Evolutionary conservation across 2,888 invertebrate species (phyloP), one percentile per base, ranked within the genome.

Genomic region (Nemoura dubitans): DNA sequence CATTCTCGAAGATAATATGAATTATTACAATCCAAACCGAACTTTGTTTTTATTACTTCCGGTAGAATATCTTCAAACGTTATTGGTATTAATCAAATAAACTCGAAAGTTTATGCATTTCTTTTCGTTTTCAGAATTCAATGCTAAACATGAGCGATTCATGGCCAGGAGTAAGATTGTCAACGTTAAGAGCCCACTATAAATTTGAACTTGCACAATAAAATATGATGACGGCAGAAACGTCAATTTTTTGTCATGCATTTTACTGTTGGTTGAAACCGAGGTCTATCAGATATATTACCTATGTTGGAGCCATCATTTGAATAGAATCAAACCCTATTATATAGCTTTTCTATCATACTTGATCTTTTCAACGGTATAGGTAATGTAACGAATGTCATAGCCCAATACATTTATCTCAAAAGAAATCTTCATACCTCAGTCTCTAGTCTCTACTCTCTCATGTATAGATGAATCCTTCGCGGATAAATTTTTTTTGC

Each of bases 81-180:
- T 59, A 59, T 59, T 59, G 59, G 59, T 59, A 59, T 59, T 59
- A 59, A 59, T 59, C 59, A 59, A 59, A 59, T 59, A 59, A 59
- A 59, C 59, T 59, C 59, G 14, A 59, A 59, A 21, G 59, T 59
- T 59, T 59, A 59, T 59, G 59, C 14, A 14, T 59, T 59, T 21
- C 59, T 59, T 59, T 59, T 59, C 59, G 59, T 16, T 59, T 59
- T 59, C 59, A 59, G 59, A 59, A 59, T 59, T 59, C 59, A 59
- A 59, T 59, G 59, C 14, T 59, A 6, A 59, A 59, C 59, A 59
- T 59, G 59, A 59, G 14, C 59, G 59, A 59, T 59, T 10, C 59
- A 59, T 59, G 59, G 59, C 59, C 59, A 59, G 14, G 59, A 59
- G 59, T 59, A 16, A 2, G 59, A 59, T 59, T 59, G 59, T 59